Conservation (phyloP, 2,797 vertebrate genomes). For the Brotogeris chrysoptera region DNA sequence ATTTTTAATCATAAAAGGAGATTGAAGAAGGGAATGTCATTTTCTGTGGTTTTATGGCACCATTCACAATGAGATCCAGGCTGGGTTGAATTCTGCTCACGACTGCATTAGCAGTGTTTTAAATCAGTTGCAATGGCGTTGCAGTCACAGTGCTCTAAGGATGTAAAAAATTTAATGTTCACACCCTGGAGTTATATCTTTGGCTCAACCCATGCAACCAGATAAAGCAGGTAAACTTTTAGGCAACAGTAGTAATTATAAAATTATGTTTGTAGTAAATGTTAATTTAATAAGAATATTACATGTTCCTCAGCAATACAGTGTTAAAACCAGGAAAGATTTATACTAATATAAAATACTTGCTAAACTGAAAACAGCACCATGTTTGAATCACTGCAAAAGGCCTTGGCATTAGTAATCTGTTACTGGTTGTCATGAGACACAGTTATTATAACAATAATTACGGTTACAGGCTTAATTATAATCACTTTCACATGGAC, state of each 20-base stretch:
- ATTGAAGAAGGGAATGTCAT: not conserved
- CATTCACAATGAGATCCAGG: not conserved
- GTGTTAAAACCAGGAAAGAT: not conserved
- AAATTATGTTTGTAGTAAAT: not conserved
- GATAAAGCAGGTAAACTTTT: not conserved
- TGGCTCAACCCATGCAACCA: not conserved
- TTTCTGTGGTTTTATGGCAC: not conserved
- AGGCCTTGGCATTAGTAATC: not conserved
- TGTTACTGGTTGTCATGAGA: not conserved
- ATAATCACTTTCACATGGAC: not conserved
- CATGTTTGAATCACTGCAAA: not conserved
- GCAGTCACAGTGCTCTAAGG: not conserved
- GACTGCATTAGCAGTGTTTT: not conserved
- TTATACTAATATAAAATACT: not conserved
- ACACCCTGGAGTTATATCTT: not conserved
- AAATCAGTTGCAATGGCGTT: not conserved
- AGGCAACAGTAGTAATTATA: not conserved
- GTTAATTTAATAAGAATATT: not conserved
- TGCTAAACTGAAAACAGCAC: not conserved
- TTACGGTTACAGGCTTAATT: not conserved
- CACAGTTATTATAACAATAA: not conserved
- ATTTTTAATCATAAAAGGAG: slow-evolving; percentile 19
- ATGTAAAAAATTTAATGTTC: not conserved
- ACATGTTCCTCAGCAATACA: not conserved
- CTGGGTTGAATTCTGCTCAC: not conserved